Conservation (phyloP, 2,888 invertebrate species). For the Diadegma fenestrale region DNA sequence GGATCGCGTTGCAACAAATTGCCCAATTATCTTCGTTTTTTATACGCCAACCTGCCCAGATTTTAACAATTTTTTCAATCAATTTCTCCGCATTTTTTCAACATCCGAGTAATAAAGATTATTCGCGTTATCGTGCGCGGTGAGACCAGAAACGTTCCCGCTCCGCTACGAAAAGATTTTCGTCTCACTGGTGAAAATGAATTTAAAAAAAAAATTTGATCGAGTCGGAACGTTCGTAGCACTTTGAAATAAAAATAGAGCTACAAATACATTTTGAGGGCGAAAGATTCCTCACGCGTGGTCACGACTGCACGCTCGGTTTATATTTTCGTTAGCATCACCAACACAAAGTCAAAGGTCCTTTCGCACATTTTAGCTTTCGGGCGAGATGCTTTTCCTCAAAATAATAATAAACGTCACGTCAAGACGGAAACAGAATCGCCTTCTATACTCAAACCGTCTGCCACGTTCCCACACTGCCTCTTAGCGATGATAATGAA, state of each 20-base stretch:
- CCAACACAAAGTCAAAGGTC: background rate
- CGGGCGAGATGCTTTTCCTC: conserved; percentile 44
- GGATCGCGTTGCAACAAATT: background rate
- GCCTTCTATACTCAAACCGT: conserved; percentile 45
- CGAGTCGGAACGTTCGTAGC: background rate
- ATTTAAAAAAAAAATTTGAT: too few relatives aligned
- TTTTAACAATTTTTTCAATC: background rate
- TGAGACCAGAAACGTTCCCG: too few relatives aligned
- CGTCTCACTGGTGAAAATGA: too few relatives aligned
- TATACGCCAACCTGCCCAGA: background rate
- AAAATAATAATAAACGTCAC: conserved; percentile 64
- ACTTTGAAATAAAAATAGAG: background rate
- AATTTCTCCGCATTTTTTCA: background rate
- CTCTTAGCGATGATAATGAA: conserved; percentile 65
- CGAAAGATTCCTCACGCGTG: background rate
- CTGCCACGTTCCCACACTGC: conserved; percentile 67
- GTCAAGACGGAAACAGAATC: conserved; percentile 52
- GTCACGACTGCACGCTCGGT: background rate
- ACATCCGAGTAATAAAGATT: background rate
- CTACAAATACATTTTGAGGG: background rate
- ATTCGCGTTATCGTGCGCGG: background rate
- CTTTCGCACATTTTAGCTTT: conserved; percentile 4
- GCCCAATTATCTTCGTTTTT: background rate
- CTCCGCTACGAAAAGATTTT: background rate
- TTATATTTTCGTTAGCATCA: conserved; percentile 3